Percentiles rank a stretch among this genome's conserved stretches.
phyloP scores from a whole-genome alignment of 2,888 invertebrate genomes.

The Acleris holmiana region DNA sequence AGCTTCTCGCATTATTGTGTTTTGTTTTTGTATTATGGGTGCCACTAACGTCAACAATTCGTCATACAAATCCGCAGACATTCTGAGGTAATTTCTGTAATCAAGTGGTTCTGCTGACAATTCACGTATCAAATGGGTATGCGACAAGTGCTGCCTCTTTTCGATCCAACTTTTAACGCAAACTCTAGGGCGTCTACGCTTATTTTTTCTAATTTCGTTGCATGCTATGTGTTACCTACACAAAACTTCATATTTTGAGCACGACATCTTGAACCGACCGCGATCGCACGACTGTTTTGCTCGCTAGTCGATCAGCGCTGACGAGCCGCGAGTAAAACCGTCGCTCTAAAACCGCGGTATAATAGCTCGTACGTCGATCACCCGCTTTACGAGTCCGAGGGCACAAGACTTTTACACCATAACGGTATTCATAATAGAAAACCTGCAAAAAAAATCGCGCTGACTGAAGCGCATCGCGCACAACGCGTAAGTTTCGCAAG shows the following conservation, averaged over 20 bases:
- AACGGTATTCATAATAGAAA: slow-evolving; percentile 9
- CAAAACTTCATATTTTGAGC: slow-evolving; percentile 4
- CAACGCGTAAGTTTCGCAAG: slow-evolving; percentile 39
- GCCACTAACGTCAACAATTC: slow-evolving; percentile 1
- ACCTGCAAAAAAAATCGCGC: slow-evolving; percentile 27
- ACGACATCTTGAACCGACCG: slow-evolving; percentile 3
- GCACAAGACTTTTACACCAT: too few species aligned
- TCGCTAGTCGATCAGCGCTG: slow-evolving; percentile 5
- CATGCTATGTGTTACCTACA: slow-evolving; percentile 1
- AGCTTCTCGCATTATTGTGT: slow-evolving; percentile 8
- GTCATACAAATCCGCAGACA: slow-evolving; percentile 3
- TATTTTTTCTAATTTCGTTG: slow-evolving; percentile 5
- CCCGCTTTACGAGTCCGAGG: too few species aligned
- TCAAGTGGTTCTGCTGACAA: slow-evolving; percentile 10
- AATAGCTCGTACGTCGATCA: not conserved
- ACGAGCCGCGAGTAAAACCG: slow-evolving; percentile 8
- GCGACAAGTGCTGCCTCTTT: slow-evolving; percentile 4
- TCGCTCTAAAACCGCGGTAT: slow-evolving; percentile 9
- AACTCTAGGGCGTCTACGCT: slow-evolving; percentile 4
- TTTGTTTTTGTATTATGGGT: slow-evolving; percentile 9
- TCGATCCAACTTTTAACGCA: slow-evolving; percentile 4
- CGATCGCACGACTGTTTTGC: slow-evolving; percentile 4
- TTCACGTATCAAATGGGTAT: slow-evolving; percentile 5
- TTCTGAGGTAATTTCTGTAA: slow-evolving; percentile 11
- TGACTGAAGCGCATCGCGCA: slow-evolving; percentile 31